Evolutionary conservation across 2,797 vertebrate species (phyloP).

Genomic region (Eutrigla gurnardus): DNA sequence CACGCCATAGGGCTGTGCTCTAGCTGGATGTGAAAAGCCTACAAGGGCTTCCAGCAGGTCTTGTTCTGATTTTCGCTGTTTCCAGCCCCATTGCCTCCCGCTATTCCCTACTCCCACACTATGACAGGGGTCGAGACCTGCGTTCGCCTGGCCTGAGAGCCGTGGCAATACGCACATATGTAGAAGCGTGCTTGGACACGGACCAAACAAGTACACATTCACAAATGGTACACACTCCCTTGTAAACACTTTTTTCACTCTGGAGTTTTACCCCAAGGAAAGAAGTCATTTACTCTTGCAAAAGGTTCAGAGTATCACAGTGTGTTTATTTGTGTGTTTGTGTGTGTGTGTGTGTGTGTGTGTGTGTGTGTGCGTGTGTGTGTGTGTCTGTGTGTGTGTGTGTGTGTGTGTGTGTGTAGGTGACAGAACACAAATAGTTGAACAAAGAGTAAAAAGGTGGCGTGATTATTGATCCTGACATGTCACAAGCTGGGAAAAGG

Average conservation of each 20-base stretch:
- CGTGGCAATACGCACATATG: constrained; percentile 15
- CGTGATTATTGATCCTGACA: constrained; percentile 41
- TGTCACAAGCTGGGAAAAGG: constrained; percentile 16
- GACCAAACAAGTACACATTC: constrained; percentile 8
- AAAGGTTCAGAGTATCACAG: constrained; percentile 53
- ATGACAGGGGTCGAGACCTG: constrained; percentile 61
- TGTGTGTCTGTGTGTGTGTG: background rate
- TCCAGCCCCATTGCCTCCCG: constrained; percentile 37
- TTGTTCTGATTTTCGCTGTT: constrained; percentile 56
- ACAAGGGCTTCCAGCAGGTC: constrained; percentile 35
- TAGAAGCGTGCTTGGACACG: constrained; percentile 10
- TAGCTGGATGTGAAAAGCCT: constrained; percentile 47
- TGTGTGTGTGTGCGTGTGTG: constrained; percentile 5
- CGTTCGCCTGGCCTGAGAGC: constrained; percentile 35
- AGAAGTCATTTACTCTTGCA: constrained; percentile 49
- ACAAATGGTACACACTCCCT: constrained; percentile 30
- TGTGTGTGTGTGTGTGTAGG: background rate
- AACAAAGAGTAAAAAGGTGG: constrained; percentile 26
- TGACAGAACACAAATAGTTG: constrained; percentile 24
- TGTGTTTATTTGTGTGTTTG: constrained; percentile 51
- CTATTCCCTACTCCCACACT: constrained; percentile 57
- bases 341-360: background rate
- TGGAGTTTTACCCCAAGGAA: constrained; percentile 46
- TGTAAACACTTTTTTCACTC: constrained; percentile 52
- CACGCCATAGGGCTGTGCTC: constrained; percentile 43